phyloP scores from a whole-genome alignment of 2,113 vertebrate genomes.

The Zootoca vivipara region DNA sequence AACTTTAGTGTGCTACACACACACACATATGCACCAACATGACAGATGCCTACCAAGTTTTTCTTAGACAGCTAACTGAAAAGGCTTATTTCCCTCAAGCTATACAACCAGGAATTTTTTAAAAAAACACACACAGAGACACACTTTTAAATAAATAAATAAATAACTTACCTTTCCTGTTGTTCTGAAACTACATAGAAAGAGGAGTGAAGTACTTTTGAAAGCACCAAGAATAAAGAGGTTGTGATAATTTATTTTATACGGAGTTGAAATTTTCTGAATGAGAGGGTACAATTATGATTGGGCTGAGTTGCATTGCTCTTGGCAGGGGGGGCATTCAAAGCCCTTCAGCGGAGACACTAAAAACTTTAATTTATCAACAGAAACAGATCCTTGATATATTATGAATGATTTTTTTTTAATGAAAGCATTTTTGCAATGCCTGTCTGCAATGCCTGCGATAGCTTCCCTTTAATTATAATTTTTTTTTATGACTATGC shows the following conservation, averaged over 20 bases:
- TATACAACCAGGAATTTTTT: too few species aligned
- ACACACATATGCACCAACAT: too few species aligned
- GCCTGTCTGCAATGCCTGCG: not conserved
- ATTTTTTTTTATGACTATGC: not conserved
- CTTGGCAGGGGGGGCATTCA: not conserved
- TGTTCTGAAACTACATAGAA: too few species aligned
- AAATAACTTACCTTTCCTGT: too few species aligned
- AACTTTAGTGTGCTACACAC: too few species aligned
- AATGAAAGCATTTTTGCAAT: not conserved
- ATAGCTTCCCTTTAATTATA: not conserved
- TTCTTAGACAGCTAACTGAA: too few species aligned
- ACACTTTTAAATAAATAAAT: too few species aligned
- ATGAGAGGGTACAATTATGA: not conserved
- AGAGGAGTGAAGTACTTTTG: not conserved
- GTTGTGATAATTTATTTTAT: not conserved
- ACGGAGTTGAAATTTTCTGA: not conserved
- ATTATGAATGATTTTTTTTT: not conserved
- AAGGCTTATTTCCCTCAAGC: too few species aligned
- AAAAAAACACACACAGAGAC: too few species aligned
- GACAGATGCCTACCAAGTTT: too few species aligned
- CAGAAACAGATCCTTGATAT: not conserved
- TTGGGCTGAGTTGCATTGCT: not conserved
- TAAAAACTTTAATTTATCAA: not conserved
- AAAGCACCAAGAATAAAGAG: not conserved
- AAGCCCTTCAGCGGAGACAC: not conserved